phyloP scores from a whole-genome alignment of 2,113 vertebrate genomes.

The Apteryx mantelli region DNA sequence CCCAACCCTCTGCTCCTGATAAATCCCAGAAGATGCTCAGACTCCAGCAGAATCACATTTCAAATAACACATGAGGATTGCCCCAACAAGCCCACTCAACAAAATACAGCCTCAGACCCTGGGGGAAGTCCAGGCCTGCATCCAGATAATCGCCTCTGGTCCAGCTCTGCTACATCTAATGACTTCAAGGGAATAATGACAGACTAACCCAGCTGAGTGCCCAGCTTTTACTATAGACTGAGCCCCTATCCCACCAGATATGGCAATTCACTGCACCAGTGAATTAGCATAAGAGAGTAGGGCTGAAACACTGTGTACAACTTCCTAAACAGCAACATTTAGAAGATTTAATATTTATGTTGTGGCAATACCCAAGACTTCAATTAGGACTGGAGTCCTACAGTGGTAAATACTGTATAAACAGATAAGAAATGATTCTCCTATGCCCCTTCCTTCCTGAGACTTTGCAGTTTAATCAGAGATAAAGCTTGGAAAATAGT shows the following conservation, averaged over 20 bases:
- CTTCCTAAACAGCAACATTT: not conserved
- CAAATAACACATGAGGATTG: not conserved
- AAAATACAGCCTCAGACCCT: not conserved
- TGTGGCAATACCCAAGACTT: not conserved
- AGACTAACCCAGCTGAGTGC: not conserved
- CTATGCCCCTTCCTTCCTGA: not conserved
- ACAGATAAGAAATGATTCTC: not conserved
- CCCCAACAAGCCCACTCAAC: not conserved
- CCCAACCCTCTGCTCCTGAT: not conserved
- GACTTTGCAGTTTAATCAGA: not conserved
- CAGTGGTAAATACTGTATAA: rapidly evolving
- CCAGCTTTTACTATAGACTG: not conserved
- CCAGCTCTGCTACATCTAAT: not conserved
- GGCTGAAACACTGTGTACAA: not conserved
- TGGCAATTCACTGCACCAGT: not conserved
- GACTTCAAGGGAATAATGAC: not conserved
- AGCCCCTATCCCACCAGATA: not conserved
- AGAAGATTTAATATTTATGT: not conserved
- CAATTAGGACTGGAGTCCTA: not conserved
- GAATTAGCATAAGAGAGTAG: not conserved
- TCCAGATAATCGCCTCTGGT: not conserved
- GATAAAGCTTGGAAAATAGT: not conserved
- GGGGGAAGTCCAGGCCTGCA: not conserved
- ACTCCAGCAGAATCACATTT: not conserved
- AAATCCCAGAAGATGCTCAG: not conserved